These are phyloP conservation scores for Cepphus grylle DNA, from an alignment of 2,113 vertebrate species.

Conservation along the genomic window DNA sequence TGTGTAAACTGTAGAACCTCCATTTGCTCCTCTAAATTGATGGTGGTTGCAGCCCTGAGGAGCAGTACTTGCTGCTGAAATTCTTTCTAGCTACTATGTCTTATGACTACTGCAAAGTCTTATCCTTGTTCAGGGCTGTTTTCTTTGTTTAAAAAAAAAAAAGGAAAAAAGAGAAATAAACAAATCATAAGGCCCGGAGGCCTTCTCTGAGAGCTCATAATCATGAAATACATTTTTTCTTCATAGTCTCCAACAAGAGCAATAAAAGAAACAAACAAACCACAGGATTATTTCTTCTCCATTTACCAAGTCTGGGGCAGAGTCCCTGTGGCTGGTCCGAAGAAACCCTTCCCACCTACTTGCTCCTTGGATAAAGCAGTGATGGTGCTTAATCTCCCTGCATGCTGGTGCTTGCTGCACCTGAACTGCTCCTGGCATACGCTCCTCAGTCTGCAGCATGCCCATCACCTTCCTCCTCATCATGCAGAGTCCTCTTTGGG, in stretches of 20 bases:
- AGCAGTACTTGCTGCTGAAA: not conserved
- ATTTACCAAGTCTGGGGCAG: not conserved
- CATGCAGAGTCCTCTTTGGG: not conserved
- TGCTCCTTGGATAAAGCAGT: not conserved
- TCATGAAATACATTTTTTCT: fast-evolving
- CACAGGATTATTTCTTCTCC: not conserved
- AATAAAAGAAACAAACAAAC: not conserved
- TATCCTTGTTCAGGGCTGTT: not conserved
- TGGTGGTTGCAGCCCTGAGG: not conserved
- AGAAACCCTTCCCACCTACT: not conserved
- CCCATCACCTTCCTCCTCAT: not conserved
- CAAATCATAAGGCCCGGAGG: not conserved
- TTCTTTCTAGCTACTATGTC: not conserved
- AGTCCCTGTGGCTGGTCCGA: not conserved
- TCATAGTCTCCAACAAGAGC: not conserved
- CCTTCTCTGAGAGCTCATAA: not conserved
- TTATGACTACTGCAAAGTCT: not conserved
- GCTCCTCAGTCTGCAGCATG: not conserved
- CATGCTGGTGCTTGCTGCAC: not conserved
- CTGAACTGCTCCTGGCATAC: not conserved
- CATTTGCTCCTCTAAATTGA: not conserved
- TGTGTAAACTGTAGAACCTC: not conserved
- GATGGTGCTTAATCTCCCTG: not conserved
- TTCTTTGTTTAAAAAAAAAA: not conserved
- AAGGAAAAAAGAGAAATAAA: not conserved